A percentile compares a stretch with the other conserved stretches of the same genome.
phyloP scores from a whole-genome alignment of 2,888 invertebrate species.

The Nomada hirtipes region DNA sequence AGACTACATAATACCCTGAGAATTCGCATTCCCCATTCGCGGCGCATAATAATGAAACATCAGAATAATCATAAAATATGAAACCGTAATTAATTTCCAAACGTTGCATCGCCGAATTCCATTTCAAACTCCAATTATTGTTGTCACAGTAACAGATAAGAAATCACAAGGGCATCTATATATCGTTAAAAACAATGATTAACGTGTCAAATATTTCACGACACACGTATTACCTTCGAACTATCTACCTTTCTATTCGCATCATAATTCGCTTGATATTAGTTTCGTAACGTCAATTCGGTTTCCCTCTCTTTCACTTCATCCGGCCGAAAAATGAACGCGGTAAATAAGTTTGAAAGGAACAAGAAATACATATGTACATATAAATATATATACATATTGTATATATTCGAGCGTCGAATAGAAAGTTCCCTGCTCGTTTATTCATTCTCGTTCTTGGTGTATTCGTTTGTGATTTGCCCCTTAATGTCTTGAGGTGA shows the following conservation, averaged over 20 bases:
- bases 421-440: constrained; percentile 22
- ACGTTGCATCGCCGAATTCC: constrained; percentile 1
- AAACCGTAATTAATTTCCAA: constrained; percentile 15
- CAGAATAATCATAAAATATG: neutral
- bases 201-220: no score
- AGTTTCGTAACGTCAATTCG: neutral
- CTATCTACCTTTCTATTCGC: neutral
- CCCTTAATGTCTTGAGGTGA: constrained; percentile 57
- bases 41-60: constrained; percentile 31
- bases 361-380: no score
- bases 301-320: neutral
- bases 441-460: constrained; percentile 13
- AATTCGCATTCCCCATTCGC: constrained; percentile 7
- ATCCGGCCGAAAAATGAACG: neutral
- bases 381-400: no score
- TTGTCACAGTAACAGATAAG: no score
- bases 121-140: constrained; percentile 12
- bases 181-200: no score
- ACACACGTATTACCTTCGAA: no score
- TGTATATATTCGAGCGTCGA: neutral
- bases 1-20: constrained; percentile 4
- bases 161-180: no score
- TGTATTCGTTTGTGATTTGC: constrained; percentile 36
- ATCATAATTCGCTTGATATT: neutral
- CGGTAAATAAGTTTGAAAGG: constrained; percentile 10